A percentile compares a stretch with the other conserved stretches of the same genome.
Evolutionary conservation across 2,888 invertebrate species (phyloP).

Genomic region (Tholera decimalis): DNA sequence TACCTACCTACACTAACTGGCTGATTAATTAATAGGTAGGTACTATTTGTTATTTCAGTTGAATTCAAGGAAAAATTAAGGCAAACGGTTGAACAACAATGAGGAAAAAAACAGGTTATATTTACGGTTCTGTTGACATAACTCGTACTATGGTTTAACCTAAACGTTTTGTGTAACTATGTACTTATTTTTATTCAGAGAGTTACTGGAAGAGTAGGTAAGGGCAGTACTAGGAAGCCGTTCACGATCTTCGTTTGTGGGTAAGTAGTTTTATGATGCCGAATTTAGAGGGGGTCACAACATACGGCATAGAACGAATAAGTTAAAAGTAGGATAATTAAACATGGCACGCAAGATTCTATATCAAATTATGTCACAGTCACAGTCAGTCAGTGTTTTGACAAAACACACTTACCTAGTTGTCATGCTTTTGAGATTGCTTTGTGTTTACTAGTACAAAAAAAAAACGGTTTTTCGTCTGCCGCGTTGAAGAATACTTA

Average conservation of each 20-base stretch:
- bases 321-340: too few relatives aligned
- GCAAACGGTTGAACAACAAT: conserved; percentile 5
- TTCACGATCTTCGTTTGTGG: neutral
- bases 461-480: too few relatives aligned
- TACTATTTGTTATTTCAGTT: conserved; percentile 31
- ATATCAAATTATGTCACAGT: too few relatives aligned
- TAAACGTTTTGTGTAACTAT: conserved; percentile 26
- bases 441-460: too few relatives aligned
- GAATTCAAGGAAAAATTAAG: conserved; percentile 30
- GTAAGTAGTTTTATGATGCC: too few relatives aligned
- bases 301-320: too few relatives aligned
- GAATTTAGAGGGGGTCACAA: too few relatives aligned
- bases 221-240: neutral
- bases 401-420: too few relatives aligned
- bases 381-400: too few relatives aligned
- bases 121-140: neutral
- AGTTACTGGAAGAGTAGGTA: neutral
- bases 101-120: conserved; percentile 44
- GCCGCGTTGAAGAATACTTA: too few relatives aligned
- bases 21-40: conserved; percentile 17
- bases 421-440: too few relatives aligned
- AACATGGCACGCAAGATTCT: too few relatives aligned
- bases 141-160: neutral
- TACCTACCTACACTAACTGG: neutral
- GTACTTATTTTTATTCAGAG: neutral